These are phyloP conservation scores for Nematostella vectensis DNA, from an alignment of 92 coral and sea anemone species.

Conservation along the genomic window DNA sequence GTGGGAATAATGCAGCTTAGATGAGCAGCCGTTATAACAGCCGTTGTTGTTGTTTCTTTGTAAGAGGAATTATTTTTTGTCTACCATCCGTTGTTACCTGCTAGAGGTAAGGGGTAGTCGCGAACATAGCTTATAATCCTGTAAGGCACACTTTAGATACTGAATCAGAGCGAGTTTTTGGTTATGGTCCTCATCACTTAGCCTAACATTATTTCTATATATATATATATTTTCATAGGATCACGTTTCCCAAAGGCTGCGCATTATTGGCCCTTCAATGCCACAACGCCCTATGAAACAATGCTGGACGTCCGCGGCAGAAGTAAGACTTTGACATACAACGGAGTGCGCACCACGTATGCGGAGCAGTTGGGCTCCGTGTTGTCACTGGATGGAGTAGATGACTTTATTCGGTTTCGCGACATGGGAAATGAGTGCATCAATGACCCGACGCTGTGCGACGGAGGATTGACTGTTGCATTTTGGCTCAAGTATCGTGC, in stretches of 20 bases:
- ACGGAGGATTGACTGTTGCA: slow-evolving; percentile 71
- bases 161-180: too few species aligned
- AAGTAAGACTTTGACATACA: slow-evolving; percentile 18
- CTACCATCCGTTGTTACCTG: too few species aligned
- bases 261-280: slow-evolving; percentile 70
- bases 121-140: too few species aligned
- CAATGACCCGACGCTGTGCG: slow-evolving; percentile 61
- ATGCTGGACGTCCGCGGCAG: slow-evolving; percentile 69
- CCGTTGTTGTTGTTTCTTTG: too few species aligned
- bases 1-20: too few species aligned
- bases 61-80: too few species aligned
- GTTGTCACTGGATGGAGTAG: slow-evolving; percentile 56
- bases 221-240: too few species aligned
- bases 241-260: slow-evolving; percentile 45
- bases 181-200: too few species aligned
- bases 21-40: too few species aligned
- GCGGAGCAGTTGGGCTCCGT: slow-evolving; percentile 80
- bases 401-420: slow-evolving; percentile 28
- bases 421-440: slow-evolving; percentile 42
- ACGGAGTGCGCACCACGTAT: slow-evolving; percentile 45
- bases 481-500: slow-evolving; percentile 70
- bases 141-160: too few species aligned
- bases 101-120: too few species aligned
- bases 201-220: too few species aligned
- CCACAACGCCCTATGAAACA: slow-evolving; percentile 11